These are phyloP conservation scores for Callorhinus ursinus DNA, from an alignment of 2,113 vertebrate genomes.

Conservation along the genomic window DNA sequence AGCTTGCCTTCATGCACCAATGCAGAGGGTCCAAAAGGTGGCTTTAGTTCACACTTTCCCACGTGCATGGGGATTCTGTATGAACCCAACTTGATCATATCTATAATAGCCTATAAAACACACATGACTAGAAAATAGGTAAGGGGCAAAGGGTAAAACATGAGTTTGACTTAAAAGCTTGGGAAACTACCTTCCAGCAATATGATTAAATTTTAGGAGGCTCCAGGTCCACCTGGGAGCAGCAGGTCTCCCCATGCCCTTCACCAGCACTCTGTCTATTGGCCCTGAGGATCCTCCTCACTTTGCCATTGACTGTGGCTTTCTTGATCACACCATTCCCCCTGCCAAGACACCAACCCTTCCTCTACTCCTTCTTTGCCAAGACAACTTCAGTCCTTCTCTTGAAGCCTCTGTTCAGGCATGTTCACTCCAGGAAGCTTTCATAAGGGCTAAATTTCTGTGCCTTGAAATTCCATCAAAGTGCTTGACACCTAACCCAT, in stretches of 20 bases:
- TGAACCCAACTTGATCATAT: neutral
- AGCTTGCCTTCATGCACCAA: neutral
- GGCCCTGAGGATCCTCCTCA: neutral
- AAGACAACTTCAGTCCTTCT: too few relatives aligned
- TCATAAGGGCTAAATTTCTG: neutral
- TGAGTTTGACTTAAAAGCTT: neutral
- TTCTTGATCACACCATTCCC: neutral
- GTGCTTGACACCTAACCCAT: too few relatives aligned
- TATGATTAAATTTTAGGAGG: neutral
- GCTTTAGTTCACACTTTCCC: neutral
- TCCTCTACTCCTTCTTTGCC: neutral
- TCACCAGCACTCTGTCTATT: neutral
- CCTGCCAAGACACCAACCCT: neutral
- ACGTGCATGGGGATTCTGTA: neutral
- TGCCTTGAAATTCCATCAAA: neutral
- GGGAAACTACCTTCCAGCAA: neutral
- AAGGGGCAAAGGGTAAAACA: neutral
- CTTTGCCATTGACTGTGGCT: neutral
- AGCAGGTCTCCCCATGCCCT: rapidly evolving
- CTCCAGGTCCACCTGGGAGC: neutral
- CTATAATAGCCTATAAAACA: neutral
- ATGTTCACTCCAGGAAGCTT: neutral
- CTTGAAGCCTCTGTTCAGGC: neutral
- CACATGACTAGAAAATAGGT: neutral
- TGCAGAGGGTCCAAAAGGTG: neutral